Evolutionary conservation across 2,797 vertebrate genomes (phyloP), one percentile per base, ranked within the genome.

Genomic region (Pampus argenteus): DNA sequence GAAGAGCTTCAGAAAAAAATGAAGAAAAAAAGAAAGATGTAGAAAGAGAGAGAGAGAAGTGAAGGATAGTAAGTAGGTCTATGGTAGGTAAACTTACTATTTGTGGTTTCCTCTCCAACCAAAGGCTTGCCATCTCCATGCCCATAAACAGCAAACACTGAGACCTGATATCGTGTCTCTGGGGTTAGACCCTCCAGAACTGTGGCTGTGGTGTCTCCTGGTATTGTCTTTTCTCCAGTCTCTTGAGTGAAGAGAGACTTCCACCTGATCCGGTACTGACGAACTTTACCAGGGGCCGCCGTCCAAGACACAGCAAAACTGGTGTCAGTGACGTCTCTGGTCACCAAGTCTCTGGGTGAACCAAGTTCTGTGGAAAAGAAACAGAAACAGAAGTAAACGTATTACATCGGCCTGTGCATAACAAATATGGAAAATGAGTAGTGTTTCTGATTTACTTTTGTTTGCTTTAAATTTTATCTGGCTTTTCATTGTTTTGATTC

Each of bases 111-210:
- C 71, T 98, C 96, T 93, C 96, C 96, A 67, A 86, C 91, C 73
- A 99, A 84, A 1, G 98, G 95, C 38, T 95, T 93, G 76, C 97
- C 97, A 79, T 97, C 96, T 76, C 97, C 97, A 4, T 89, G 95
- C 84, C 93, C 94, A 55, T 99, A 99, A 62, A 69, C 85, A 51
- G 98, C 97, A 48, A 94, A 96, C 58, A 99, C 96, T 34, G 96
- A 97, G 90, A 99, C 93, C 84, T 93, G 94, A 81, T 99, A 99
- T 77, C 96, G 98, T 42, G 98, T 99, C 86, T 99, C 98, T 13
- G 97, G 96, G 67, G 95, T 97, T 74, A 99, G 95, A 47, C 96
- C 93, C 1, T 98, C 94, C 84, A 99, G 87, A 34, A 97, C 85
- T 22, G 96, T 96, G 74, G 93, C 82, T 34, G 96, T 95, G 54